These are phyloP conservation scores for Malacosoma neustria DNA, from an alignment of 2,888 invertebrate genomes.

Conservation along the genomic window DNA sequence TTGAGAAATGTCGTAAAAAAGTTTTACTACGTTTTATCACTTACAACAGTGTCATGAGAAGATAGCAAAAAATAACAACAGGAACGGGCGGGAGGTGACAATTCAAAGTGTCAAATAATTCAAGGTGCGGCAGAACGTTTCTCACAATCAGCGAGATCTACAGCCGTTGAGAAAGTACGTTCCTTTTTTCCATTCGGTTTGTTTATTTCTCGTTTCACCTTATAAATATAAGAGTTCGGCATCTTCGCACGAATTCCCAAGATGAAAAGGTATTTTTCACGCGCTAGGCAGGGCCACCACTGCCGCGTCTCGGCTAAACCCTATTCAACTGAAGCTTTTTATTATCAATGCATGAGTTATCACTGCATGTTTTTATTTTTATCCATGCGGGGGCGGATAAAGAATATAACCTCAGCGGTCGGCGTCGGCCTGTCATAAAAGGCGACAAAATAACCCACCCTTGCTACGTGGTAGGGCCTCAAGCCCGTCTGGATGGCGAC, in stretches of 20 bases:
- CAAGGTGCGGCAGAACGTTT: constrained; percentile 56
- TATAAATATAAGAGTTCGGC: constrained; percentile 69
- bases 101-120: constrained; percentile 67
- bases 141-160: constrained; percentile 69
- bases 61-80: constrained; percentile 46
- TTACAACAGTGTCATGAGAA: constrained; percentile 31
- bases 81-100: constrained; percentile 44
- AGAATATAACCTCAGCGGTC: too few relatives aligned
- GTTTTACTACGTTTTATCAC: constrained; percentile 41
- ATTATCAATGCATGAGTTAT: constrained; percentile 35
- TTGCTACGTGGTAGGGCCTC: too few relatives aligned
- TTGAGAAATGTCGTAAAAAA: constrained; percentile 12
- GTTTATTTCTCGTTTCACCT: constrained; percentile 62
- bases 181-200: constrained; percentile 56
- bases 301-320: constrained; percentile 31
- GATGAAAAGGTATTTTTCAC: constrained; percentile 68
- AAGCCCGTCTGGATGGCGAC: too few relatives aligned
- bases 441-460: too few relatives aligned
- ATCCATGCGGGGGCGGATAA: too few relatives aligned
- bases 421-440: too few relatives aligned
- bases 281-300: constrained; percentile 33
- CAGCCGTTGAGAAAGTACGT: constrained; percentile 25
- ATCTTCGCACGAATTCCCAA: constrained; percentile 64
- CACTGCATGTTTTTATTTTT: constrained; percentile 13
- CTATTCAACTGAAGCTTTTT: constrained; percentile 35